Evolutionary conservation across 2,888 invertebrate species (phyloP).

Genomic region (Hirudinaria manillensis): DNA sequence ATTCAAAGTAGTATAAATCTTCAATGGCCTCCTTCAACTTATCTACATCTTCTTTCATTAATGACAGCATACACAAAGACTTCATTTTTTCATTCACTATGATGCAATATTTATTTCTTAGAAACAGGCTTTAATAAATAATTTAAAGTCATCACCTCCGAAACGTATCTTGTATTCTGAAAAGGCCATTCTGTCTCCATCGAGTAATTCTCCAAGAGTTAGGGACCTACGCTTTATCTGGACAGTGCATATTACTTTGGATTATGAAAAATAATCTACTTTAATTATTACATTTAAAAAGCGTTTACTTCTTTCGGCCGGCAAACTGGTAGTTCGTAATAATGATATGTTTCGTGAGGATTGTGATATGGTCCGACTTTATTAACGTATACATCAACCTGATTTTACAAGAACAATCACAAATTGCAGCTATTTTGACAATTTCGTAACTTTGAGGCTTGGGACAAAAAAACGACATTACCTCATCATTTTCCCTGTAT

Average conservation of each 20-base stretch:
- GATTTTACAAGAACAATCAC: background rate
- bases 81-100: slow-evolving; percentile 51
- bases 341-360: slow-evolving; percentile 59
- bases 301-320: slow-evolving; percentile 55
- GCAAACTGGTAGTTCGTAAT: slow-evolving; percentile 58
- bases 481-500: slow-evolving; percentile 48
- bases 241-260: too few relatives aligned
- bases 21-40: slow-evolving; percentile 56
- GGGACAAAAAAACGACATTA: slow-evolving; percentile 34
- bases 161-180: slow-evolving; percentile 56
- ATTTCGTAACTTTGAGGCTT: background rate
- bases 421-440: too few relatives aligned
- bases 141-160: slow-evolving; percentile 46
- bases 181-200: slow-evolving; percentile 59
- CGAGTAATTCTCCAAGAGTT: slow-evolving; percentile 58
- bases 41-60: slow-evolving; percentile 52
- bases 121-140: background rate
- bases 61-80: slow-evolving; percentile 53
- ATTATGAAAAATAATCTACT: background rate
- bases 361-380: slow-evolving; percentile 59
- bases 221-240: slow-evolving; percentile 58
- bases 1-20: slow-evolving; percentile 59
- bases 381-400: slow-evolving; percentile 57
- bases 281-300: background rate
- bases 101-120: background rate